Conservation (phyloP, 2,113 vertebrate genomes). For the Mola mola region DNA sequence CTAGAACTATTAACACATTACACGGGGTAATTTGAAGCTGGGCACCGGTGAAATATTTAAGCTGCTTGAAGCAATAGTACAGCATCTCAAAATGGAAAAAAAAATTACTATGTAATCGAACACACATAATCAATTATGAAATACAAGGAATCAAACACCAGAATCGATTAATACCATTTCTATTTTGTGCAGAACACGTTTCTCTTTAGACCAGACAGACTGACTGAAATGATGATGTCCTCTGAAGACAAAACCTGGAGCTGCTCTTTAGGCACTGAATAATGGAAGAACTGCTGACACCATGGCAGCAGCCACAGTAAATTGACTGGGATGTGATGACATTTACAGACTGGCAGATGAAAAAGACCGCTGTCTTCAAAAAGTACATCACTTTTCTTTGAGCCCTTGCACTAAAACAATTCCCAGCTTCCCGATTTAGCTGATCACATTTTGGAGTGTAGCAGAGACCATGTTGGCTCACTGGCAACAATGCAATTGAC, state of each 20-base stretch:
- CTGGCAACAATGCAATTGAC: too few relatives aligned
- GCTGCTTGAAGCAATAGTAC: neutral
- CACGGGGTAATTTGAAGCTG: neutral
- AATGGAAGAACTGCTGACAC: slow-evolving; percentile 1
- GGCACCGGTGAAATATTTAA: neutral
- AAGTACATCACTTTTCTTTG: too few relatives aligned
- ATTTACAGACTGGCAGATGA: slow-evolving; percentile 1
- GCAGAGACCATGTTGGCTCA: too few relatives aligned
- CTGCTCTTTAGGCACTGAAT: slow-evolving; percentile 5
- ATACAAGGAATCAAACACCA: neutral
- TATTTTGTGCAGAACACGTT: neutral
- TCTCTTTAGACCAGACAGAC: neutral
- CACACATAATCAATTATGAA: neutral
- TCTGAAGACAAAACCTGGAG: slow-evolving; percentile 6
- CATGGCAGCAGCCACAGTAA: neutral
- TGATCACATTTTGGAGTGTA: too few relatives aligned
- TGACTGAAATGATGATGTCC: slow-evolving; percentile 9
- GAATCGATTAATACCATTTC: neutral
- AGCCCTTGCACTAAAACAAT: too few relatives aligned
- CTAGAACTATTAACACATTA: slow-evolving; percentile 2
- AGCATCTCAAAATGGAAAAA: neutral
- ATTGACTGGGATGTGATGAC: neutral
- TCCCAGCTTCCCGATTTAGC: too few relatives aligned
- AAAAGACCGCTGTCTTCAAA: neutral
- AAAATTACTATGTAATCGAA: neutral